A percentile compares a stretch with the other conserved stretches of the same genome.
phyloP scores from a whole-genome alignment of 1,140 invertebrate genomes.

The Drosophila ambigua region DNA sequence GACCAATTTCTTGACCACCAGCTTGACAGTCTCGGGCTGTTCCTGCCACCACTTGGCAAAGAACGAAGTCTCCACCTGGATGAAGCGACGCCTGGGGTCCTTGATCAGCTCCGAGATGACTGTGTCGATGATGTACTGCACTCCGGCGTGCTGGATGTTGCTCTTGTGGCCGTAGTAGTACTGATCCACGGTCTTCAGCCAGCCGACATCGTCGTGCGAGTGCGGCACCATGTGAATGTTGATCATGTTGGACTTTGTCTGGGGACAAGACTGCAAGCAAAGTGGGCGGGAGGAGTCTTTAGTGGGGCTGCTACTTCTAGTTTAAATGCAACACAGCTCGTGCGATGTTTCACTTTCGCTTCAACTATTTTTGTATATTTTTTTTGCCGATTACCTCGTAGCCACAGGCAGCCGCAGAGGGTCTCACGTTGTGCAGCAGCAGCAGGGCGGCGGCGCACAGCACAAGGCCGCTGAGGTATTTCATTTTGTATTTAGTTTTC shows the following conservation, averaged over 20 bases:
- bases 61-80: conserved; percentile 93
- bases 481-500: conserved; percentile 25
- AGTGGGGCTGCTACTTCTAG: background rate
- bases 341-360: conserved; percentile 60
- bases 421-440: conserved; percentile 27
- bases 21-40: conserved; percentile 87
- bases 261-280: conserved; percentile 86
- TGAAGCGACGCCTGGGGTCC: conserved; percentile 89
- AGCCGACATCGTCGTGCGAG: conserved; percentile 96
- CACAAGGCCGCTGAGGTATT: conserved; percentile 35
- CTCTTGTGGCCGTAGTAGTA: conserved; percentile 93
- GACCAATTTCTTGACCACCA: conserved; percentile 87
- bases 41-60: conserved; percentile 96
- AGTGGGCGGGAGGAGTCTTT: background rate
- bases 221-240: conserved; percentile 94
- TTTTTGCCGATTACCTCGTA: conserved; percentile 46
- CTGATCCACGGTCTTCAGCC: conserved; percentile 96
- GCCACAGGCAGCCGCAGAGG: conserved; percentile 52
- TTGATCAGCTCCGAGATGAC: conserved; percentile 91
- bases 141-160: conserved; percentile 91
- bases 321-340: conserved; percentile 39
- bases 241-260: conserved; percentile 86
- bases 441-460: conserved; percentile 34
- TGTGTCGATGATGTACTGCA: conserved; percentile 96
- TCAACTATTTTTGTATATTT: background rate